phyloP scores from a whole-genome alignment of 2,113 vertebrate genomes.

The Ascaphus truei region DNA sequence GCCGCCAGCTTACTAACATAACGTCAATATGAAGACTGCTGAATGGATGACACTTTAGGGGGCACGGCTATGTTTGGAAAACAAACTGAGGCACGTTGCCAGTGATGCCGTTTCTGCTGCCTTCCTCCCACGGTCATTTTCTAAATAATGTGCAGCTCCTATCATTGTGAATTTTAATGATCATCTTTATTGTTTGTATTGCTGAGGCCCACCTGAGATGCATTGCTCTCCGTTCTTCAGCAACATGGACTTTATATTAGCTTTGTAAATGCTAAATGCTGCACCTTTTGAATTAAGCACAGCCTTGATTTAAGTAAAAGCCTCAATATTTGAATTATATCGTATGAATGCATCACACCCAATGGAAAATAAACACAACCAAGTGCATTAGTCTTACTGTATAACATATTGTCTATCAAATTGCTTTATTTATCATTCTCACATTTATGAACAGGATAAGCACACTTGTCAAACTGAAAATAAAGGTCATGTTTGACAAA shows the following conservation, averaged over 20 bases:
- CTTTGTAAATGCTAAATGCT: not conserved
- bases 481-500: too few relatives aligned
- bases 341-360: too few relatives aligned
- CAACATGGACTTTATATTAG: not conserved
- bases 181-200: not conserved
- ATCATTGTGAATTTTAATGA: slow-evolving; percentile 8
- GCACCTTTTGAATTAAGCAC: not conserved
- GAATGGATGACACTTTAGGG: slow-evolving; percentile 5
- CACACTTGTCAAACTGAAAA: too few relatives aligned
- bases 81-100: slow-evolving; percentile 8
- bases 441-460: too few relatives aligned
- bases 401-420: too few relatives aligned
- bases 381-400: too few relatives aligned
- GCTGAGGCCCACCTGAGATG: slow-evolving; percentile 2
- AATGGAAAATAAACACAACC: too few relatives aligned
- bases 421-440: too few relatives aligned
- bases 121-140: slow-evolving; percentile 1
- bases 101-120: not conserved
- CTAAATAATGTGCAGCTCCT: slow-evolving; percentile 3
- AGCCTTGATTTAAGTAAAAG: not conserved
- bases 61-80: slow-evolving; percentile 2
- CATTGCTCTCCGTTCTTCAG: not conserved
- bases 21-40: not conserved
- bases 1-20: not conserved
- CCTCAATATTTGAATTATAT: not conserved